Evolutionary conservation across 2,888 invertebrate genomes (phyloP).

Genomic region (Pedicia rivosa): DNA sequence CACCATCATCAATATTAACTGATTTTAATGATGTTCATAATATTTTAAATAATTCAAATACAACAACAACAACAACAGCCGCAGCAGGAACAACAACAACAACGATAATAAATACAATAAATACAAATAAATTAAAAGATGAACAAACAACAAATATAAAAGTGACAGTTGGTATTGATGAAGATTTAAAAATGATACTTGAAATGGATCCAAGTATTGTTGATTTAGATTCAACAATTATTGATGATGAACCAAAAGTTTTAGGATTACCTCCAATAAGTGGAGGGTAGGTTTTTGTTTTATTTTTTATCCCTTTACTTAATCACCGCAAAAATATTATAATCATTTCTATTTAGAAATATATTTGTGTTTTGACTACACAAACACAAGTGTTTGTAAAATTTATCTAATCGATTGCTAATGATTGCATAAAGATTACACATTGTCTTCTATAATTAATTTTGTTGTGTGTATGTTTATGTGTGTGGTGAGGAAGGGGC

Average conservation of each 20-base stretch:
- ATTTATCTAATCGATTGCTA: no score
- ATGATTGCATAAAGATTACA: no score
- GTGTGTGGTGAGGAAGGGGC: no score
- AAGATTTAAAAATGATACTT: conserved; percentile 41
- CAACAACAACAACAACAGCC: neutral
- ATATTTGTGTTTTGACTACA: neutral
- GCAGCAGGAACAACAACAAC: neutral
- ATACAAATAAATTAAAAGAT: neutral
- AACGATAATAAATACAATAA: neutral
- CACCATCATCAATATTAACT: neutral
- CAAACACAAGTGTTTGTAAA: no score
- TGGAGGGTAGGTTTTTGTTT: conserved; percentile 22
- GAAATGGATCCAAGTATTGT: conserved; percentile 45
- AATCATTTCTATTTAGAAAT: no score
- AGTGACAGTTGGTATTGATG: conserved; percentile 39
- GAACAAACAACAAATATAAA: conserved; percentile 24
- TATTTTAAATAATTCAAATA: neutral
- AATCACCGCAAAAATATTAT: no score
- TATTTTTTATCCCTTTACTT: neutral
- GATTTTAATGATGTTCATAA: conserved; percentile 1
- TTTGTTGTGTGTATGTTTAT: no score
- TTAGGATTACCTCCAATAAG: conserved; percentile 24
- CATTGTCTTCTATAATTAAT: no score
- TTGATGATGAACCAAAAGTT: conserved; percentile 16
- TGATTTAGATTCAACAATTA: conserved; percentile 27